Conservation (phyloP, 2,888 invertebrate genomes). For the Hypselothyrea guttata region DNA sequence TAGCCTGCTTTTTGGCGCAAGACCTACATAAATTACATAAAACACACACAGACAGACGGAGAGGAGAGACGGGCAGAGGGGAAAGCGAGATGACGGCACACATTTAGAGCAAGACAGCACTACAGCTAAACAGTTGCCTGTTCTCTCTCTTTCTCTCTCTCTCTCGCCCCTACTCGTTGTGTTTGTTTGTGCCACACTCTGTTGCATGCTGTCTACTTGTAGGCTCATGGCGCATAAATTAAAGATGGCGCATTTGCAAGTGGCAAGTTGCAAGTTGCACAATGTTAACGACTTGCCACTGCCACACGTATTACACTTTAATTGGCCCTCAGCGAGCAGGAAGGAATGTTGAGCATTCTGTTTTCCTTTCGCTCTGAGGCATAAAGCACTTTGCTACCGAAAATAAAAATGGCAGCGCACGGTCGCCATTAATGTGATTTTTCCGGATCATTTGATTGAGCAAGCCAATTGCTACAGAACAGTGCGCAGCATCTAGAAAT, state of each 20-base stretch:
- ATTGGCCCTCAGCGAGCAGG: constrained; percentile 46
- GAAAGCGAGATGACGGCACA: constrained; percentile 1
- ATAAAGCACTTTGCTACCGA: not conserved
- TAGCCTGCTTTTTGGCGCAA: constrained; percentile 41
- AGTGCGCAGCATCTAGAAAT: constrained; percentile 10
- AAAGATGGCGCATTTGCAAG: constrained; percentile 42
- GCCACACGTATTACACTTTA: constrained; percentile 39
- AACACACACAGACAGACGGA: constrained; percentile 11
- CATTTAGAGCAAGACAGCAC: constrained; percentile 6
- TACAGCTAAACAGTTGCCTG: constrained; percentile 31
- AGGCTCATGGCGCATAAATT: constrained; percentile 56
- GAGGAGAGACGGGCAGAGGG: constrained; percentile 5
- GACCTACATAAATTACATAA: constrained; percentile 50
- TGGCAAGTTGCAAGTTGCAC: constrained; percentile 19
- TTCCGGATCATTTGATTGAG: constrained; percentile 65
- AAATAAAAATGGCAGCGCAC: constrained; percentile 42
- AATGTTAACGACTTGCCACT: constrained; percentile 49
- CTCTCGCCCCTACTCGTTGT: not conserved
- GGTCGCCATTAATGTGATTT: constrained; percentile 71
- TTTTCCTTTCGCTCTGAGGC: constrained; percentile 1
- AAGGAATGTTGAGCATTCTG: constrained; percentile 35
- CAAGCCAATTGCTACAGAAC: constrained; percentile 36
- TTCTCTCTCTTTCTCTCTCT: too few relatives aligned
- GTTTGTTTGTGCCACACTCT: constrained; percentile 12
- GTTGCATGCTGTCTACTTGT: constrained; percentile 40